Conservation (phyloP, 2,797 vertebrate genomes). For the Poeciliopsis presidionis region DNA sequence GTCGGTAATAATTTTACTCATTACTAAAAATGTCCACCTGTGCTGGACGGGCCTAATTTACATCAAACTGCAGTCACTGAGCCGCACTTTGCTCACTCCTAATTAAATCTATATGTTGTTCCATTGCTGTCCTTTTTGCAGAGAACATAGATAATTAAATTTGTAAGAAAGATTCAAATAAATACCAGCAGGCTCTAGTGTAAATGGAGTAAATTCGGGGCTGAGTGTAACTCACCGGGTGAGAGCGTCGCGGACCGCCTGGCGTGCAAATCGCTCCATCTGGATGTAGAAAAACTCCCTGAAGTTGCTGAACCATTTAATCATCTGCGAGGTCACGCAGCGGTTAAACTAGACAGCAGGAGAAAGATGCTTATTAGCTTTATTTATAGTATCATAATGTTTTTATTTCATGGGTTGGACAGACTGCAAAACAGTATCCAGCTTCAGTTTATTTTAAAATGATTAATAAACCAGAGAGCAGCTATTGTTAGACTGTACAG, state of each 20-base stretch:
- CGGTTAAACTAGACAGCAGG: slow-evolving; percentile 78
- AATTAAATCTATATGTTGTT: neutral
- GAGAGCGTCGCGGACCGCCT: slow-evolving; percentile 82
- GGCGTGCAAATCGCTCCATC: slow-evolving; percentile 86
- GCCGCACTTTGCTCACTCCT: too few species aligned
- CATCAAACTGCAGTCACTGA: too few species aligned
- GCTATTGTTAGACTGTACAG: neutral
- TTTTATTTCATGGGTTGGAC: neutral
- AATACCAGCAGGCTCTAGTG: neutral
- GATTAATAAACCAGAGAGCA: neutral
- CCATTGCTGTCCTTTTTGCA: neutral
- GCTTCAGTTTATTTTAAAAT: neutral
- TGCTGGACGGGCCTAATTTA: too few species aligned
- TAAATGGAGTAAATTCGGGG: slow-evolving; percentile 15
- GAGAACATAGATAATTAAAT: neutral
- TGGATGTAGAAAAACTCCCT: slow-evolving; percentile 89
- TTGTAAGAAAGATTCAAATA: neutral
- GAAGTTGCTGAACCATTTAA: slow-evolving; percentile 89
- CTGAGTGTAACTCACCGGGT: slow-evolving; percentile 63
- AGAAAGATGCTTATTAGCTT: slow-evolving; percentile 13
- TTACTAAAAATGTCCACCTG: too few species aligned
- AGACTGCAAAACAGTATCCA: neutral
- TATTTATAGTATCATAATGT: neutral
- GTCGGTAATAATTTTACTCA: too few species aligned
- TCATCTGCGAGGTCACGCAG: slow-evolving; percentile 87